phyloP scores from a whole-genome alignment of 2,113 vertebrate genomes.

The Mionectes macconnelli region DNA sequence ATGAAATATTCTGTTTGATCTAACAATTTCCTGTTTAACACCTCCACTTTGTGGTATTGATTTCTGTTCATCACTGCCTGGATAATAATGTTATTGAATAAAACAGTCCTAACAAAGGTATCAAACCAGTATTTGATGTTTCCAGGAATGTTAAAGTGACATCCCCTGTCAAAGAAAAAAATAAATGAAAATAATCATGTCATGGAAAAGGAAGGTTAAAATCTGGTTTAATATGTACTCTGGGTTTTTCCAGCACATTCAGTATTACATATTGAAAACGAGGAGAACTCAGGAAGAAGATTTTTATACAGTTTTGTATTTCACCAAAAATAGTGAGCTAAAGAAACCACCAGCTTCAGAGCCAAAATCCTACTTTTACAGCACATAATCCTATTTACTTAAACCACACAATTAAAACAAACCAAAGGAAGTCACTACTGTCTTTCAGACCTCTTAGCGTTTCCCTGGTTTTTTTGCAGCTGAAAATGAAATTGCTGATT shows the following conservation, averaged over 20 bases:
- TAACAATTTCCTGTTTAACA: slow-evolving; percentile 24
- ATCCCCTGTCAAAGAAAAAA: not conserved
- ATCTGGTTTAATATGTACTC: not conserved
- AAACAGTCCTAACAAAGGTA: not conserved
- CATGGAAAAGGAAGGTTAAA: not conserved
- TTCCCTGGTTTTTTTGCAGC: not conserved
- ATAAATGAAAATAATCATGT: too few relatives aligned
- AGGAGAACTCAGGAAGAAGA: not conserved
- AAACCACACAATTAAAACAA: not conserved
- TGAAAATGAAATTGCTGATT: not conserved
- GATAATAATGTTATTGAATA: not conserved
- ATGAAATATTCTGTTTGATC: slow-evolving; percentile 46
- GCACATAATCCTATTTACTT: too few relatives aligned
- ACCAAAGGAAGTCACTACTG: not conserved
- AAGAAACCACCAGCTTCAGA: not conserved
- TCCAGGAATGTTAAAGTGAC: not conserved
- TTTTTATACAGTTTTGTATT: not conserved
- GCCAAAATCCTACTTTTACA: not conserved
- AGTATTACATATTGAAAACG: not conserved
- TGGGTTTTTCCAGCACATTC: not conserved
- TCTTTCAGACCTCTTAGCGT: not conserved
- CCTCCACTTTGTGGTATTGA: slow-evolving; percentile 18
- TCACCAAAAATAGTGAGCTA: not conserved
- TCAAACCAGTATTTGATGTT: not conserved
- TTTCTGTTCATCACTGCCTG: not conserved